These are phyloP conservation scores for Pelodytes ibericus DNA, from an alignment of 2,797 vertebrate genomes.

Conservation along the genomic window DNA sequence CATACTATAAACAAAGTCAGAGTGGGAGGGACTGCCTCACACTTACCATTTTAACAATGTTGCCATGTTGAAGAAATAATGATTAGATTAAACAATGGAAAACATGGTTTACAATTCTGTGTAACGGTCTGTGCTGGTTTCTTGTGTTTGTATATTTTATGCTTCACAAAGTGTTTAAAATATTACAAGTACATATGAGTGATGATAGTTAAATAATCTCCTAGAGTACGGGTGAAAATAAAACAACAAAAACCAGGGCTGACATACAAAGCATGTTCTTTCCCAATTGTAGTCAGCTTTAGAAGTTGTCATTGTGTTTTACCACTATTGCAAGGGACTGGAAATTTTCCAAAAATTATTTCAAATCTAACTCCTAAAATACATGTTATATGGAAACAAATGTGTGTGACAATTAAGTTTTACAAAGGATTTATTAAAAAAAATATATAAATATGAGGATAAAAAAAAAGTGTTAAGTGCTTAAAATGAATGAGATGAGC, in stretches of 20 bases:
- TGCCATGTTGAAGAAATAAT: slow-evolving; percentile 70
- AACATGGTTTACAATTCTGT: slow-evolving; percentile 26
- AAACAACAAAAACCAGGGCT: slow-evolving; percentile 21
- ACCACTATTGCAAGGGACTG: neutral
- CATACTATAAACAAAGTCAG: slow-evolving; percentile 80
- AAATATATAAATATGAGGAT: too few relatives aligned
- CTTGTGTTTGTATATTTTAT: slow-evolving; percentile 42
- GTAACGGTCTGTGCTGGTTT: slow-evolving; percentile 24
- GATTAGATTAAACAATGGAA: slow-evolving; percentile 71
- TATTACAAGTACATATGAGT: slow-evolving; percentile 31
- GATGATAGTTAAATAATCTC: slow-evolving; percentile 41
- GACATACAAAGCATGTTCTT: slow-evolving; percentile 12
- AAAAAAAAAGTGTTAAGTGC: too few relatives aligned
- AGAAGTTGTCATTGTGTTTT: slow-evolving; percentile 14
- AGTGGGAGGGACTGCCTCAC: slow-evolving; percentile 73
- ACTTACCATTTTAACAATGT: slow-evolving; percentile 79
- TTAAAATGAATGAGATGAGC: too few relatives aligned
- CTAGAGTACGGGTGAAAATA: slow-evolving; percentile 19
- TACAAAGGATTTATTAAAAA: neutral
- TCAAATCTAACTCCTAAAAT: neutral
- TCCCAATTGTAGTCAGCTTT: neutral
- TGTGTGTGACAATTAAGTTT: neutral
- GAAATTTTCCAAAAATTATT: neutral
- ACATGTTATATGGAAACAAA: neutral
- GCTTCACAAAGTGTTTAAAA: slow-evolving; percentile 39